Base-by-base conservation (phyloP, 2,113 vertebrate species). In the Thamnaconus septentrionalis region DNA sequence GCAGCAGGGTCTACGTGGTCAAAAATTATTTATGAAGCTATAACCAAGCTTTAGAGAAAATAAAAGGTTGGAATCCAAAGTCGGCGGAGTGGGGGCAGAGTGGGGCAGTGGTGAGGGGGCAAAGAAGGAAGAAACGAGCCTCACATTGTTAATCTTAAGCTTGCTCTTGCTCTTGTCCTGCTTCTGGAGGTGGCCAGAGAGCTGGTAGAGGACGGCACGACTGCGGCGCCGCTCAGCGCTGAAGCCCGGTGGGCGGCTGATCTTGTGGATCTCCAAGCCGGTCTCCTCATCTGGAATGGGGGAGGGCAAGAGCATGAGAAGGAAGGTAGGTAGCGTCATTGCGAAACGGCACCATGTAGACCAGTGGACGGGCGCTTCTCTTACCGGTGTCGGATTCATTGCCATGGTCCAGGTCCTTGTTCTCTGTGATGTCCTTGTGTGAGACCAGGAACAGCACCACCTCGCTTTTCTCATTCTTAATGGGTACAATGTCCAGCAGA, bases 391-490 rank as follows among this genome's bases (percentile, higher is more conserved):
- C 94, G 8, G 94, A 93, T 65, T 91, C 90, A 71, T 75, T 91
- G 66, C 87, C 91, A 0, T 80, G 75, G 45, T 92, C 93, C 58
- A 83, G 86, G 73, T 90, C 92, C 80, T 94, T 96, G 76, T 91
- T 92, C 42, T 94, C 94, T 6, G 92, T 96, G 85, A 96, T 94
- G 86, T 96, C 94, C 81, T 96, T 96, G 64, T 94, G 93, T 7
- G 94, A 96, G 60, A 95, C 94, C 69, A 96, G 88, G 83, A 96
- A 96, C 49, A 96, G 91, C 53, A 95, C 95, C 83, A 96, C 95
- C 61, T 96, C 94, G 1, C 94, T 93, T 84, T 96, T 96, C 84
- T 96, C 95, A 44, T 96, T 96, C 85, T 95, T 96, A 84, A 96
- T 96, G 66, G 95, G 95, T 59, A 96, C 94, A 7, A 96, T 94